A percentile compares a stretch with the other conserved stretches of the same genome.
These are phyloP conservation scores for Synergus laeviventris DNA, from an alignment of 2,888 invertebrate species.

Conservation along the genomic window DNA sequence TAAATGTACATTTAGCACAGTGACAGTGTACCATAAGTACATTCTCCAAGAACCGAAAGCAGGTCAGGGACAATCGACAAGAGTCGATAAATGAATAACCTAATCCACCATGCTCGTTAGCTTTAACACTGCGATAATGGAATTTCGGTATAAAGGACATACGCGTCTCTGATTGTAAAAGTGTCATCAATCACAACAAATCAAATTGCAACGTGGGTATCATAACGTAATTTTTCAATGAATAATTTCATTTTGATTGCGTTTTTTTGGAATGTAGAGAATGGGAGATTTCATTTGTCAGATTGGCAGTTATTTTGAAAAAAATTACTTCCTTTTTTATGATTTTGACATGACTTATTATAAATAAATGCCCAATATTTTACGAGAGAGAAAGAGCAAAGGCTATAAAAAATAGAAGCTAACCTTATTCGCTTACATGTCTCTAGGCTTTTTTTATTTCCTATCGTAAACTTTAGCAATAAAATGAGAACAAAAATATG, in stretches of 20 bases:
- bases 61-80: constrained; percentile 36
- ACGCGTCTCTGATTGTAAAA: constrained; percentile 2
- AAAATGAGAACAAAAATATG: neutral
- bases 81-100: constrained; percentile 38
- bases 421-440: neutral
- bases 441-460: neutral
- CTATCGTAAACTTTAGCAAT: neutral
- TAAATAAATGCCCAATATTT: neutral
- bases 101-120: constrained; percentile 34
- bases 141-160: constrained; percentile 12
- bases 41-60: constrained; percentile 24
- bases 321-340: neutral
- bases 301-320: neutral
- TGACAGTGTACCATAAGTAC: constrained; percentile 26
- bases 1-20: constrained; percentile 11
- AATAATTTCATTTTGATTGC: constrained; percentile 14
- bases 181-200: constrained; percentile 1
- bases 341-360: neutral
- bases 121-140: constrained; percentile 8
- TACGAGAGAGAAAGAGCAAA: neutral
- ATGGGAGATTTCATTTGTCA: neutral
- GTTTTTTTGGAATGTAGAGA: neutral
- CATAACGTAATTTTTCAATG: neutral
- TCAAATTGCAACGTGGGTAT: neutral
- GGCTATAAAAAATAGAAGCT: neutral